These are phyloP conservation scores for Pocillopora verrucosa DNA, from an alignment of 64 coral and sea anemone genomes.

Conservation along the genomic window DNA sequence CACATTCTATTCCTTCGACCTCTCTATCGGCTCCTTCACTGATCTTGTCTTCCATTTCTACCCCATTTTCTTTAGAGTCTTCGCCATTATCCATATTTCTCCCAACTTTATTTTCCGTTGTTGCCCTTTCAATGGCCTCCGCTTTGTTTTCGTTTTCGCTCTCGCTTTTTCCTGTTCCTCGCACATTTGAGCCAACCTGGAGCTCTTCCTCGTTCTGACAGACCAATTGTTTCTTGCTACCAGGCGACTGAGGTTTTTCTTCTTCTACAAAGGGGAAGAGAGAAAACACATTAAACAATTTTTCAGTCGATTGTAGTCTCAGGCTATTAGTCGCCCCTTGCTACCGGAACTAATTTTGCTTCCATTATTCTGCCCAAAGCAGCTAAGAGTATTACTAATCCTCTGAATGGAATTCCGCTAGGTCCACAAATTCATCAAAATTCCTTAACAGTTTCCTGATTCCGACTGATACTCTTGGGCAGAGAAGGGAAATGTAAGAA, in stretches of 20 bases:
- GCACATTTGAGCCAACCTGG: neutral
- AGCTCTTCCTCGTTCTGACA: neutral
- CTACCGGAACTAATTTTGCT: too few relatives aligned
- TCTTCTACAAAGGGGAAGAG: neutral
- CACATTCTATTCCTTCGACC: neutral
- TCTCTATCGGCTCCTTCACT: neutral
- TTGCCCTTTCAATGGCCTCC: too few relatives aligned
- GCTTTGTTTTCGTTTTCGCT: neutral
- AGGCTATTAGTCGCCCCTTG: too few relatives aligned
- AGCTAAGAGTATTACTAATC: too few relatives aligned
- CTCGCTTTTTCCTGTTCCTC: neutral
- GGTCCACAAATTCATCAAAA: too few relatives aligned
- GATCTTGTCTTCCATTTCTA: neutral
- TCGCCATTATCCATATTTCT: neutral
- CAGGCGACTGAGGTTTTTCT: neutral
- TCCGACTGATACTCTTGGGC: too few relatives aligned
- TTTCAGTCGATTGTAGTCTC: too few relatives aligned
- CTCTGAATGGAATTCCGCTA: too few relatives aligned
- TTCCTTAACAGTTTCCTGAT: too few relatives aligned
- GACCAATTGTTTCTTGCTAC: neutral
- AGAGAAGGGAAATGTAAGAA: too few relatives aligned
- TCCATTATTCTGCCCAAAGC: too few relatives aligned
- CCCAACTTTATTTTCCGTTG: too few relatives aligned
- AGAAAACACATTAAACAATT: neutral
- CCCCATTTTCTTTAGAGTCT: neutral